Conservation (phyloP, 2,888 invertebrate species). For the Hipparchia semele region DNA sequence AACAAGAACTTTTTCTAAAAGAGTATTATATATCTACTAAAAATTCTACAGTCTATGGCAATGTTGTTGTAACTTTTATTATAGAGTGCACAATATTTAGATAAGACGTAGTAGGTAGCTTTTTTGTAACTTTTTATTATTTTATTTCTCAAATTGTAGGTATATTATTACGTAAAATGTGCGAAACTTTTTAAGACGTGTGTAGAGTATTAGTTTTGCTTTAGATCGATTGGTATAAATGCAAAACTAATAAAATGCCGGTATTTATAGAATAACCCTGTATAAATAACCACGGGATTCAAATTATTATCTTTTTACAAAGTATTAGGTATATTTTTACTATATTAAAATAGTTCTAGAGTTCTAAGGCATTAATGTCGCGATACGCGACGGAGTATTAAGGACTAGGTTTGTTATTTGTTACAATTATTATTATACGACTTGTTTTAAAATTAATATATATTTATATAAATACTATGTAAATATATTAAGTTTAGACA, state of each 20-base stretch:
- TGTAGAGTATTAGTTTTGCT: not conserved
- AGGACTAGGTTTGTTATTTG: conserved; percentile 43
- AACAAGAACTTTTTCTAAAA: not conserved
- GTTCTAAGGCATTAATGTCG: conserved; percentile 67
- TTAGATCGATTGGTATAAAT: not conserved
- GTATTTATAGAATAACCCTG: conserved; percentile 1
- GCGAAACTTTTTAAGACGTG: not conserved
- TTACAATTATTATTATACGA: conserved; percentile 13
- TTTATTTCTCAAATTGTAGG: not conserved
- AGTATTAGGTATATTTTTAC: conserved; percentile 28
- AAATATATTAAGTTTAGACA: conserved; percentile 57
- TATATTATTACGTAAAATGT: not conserved
- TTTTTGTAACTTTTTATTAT: not conserved
- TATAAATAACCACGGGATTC: not conserved
- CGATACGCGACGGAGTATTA: conserved; percentile 55
- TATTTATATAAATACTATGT: conserved; percentile 56
- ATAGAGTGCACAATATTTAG: not conserved
- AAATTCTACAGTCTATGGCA: not conserved
- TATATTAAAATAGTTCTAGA: conserved; percentile 49
- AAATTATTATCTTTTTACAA: conserved; percentile 23
- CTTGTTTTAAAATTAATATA: conserved; percentile 45
- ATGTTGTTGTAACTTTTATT: not conserved
- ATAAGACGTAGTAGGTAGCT: not conserved
- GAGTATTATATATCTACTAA: not conserved
- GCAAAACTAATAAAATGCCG: not conserved